phyloP scores from a whole-genome alignment of 1,140 invertebrate genomes.

The Drosophila setifemur region DNA sequence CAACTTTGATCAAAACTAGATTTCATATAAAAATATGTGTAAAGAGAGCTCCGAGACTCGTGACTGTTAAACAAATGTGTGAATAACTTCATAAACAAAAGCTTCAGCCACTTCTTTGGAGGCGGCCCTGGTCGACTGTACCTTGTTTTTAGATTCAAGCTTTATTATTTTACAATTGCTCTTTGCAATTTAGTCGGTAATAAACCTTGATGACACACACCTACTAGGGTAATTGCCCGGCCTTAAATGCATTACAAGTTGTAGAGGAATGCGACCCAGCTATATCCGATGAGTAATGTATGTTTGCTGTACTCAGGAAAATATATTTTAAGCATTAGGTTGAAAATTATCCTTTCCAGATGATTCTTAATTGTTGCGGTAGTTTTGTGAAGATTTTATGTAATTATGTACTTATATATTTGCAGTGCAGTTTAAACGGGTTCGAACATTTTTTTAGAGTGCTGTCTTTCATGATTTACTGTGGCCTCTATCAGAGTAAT shows the following conservation, averaged over 20 bases:
- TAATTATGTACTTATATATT: too few species aligned
- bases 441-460: too few species aligned
- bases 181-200: conserved; percentile 17
- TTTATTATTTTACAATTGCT: conserved; percentile 4
- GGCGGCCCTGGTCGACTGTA: conserved; percentile 46
- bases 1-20: neutral
- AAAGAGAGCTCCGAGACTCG: conserved; percentile 17
- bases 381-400: too few species aligned
- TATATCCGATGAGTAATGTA: conserved; percentile 27
- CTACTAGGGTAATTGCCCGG: conserved; percentile 31
- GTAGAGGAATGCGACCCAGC: conserved; percentile 11
- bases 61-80: conserved; percentile 46
- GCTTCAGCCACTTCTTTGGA: conserved; percentile 20
- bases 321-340: neutral
- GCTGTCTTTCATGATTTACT: conserved; percentile 2
- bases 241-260: conserved; percentile 30
- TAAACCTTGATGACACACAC: conserved; percentile 66
- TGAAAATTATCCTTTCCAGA: too few species aligned
- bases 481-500: conserved; percentile 13
- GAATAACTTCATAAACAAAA: conserved; percentile 51
- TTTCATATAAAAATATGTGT: neutral
- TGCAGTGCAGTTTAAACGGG: too few species aligned
- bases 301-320: neutral
- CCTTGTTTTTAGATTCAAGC: conserved; percentile 25
- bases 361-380: too few species aligned